Percentiles rank a stretch among this genome's conserved stretches.
Conservation (phyloP, 1,140 invertebrate species). For the Venustaconcha ellipsiformis region DNA sequence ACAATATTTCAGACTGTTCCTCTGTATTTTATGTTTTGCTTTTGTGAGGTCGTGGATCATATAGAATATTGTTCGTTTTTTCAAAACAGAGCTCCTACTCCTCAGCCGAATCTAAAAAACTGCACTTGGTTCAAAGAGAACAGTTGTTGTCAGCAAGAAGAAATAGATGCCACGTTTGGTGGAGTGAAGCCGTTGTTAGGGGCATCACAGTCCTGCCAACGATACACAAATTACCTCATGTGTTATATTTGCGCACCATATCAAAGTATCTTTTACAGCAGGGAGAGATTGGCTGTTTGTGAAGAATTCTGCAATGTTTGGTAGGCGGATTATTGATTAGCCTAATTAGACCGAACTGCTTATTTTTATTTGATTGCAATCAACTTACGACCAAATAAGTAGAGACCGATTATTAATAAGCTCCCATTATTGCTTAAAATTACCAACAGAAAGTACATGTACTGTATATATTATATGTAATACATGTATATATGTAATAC, state of each 20-base stretch:
- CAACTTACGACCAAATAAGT: no score
- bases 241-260: conserved; percentile 69
- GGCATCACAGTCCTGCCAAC: conserved; percentile 62
- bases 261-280: conserved; percentile 65
- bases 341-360: no score
- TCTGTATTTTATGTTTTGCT: no score
- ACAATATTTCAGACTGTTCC: no score
- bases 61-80: conserved; percentile 68
- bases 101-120: conserved; percentile 66
- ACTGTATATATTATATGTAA: no score
- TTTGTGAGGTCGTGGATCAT: neutral
- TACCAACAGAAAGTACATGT: no score
- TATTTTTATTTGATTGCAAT: no score
- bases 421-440: no score
- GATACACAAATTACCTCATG: conserved; percentile 69
- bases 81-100: conserved; percentile 66
- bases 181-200: conserved; percentile 67
- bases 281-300: conserved; percentile 66
- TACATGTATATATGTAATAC: no score
- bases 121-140: conserved; percentile 69
- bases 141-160: conserved; percentile 68
- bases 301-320: conserved; percentile 66
- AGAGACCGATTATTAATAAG: no score
- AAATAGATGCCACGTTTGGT: conserved; percentile 67
- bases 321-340: conserved; percentile 49